Evolutionary conservation across 2,888 invertebrate species (phyloP).

Genomic region (Agapostemon virescens): DNA sequence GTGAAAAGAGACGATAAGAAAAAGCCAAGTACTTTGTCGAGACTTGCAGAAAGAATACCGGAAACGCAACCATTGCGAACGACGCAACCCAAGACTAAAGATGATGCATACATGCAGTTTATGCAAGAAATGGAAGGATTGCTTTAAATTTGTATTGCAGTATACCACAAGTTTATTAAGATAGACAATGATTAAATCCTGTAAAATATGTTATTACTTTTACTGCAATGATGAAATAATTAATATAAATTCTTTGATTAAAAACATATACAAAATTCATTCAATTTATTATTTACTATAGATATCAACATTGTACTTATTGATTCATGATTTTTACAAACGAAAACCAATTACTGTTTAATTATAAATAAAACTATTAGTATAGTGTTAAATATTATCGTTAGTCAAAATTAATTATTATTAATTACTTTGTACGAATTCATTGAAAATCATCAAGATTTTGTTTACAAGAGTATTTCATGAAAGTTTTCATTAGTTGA

Average conservation of each 20-base stretch:
- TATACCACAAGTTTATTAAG: conserved; percentile 37
- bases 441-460: neutral
- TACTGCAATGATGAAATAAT: conserved; percentile 34
- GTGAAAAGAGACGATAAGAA: conserved; percentile 93
- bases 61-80: conserved; percentile 82
- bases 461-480: neutral
- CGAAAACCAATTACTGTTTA: too few species aligned
- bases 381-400: neutral
- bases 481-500: neutral
- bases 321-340: conserved; percentile 1
- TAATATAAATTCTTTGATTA: conserved; percentile 31
- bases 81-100: conserved; percentile 87
- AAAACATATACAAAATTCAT: conserved; percentile 1
- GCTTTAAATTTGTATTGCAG: conserved; percentile 79
- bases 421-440: neutral
- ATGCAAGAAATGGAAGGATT: conserved; percentile 99
- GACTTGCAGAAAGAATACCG: conserved; percentile 79
- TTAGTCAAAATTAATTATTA: neutral
- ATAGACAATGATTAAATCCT: conserved; percentile 40
- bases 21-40: conserved; percentile 80
- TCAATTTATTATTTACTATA: neutral
- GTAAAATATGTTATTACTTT: conserved; percentile 41
- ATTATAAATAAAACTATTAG: neutral
- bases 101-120: conserved; percentile 98
- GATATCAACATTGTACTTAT: conserved; percentile 17